Evolutionary conservation across 1,140 invertebrate genomes (phyloP), one percentile per base, ranked within the genome.

Genomic region (Megathymus violae): DNA sequence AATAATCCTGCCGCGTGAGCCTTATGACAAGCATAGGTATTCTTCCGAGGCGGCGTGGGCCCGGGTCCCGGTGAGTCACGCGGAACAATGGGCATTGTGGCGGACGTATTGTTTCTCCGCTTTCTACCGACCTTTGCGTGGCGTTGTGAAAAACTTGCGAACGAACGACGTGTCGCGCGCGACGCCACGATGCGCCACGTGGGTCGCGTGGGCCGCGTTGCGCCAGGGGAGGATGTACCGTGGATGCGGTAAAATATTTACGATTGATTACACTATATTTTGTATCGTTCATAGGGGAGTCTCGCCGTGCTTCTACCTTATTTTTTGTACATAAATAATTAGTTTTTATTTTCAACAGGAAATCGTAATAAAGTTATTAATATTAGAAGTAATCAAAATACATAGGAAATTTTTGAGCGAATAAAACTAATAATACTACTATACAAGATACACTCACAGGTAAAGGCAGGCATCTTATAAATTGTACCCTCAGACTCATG

Each of bases 91-190:
- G 50, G 10, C 36, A 52, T 52, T 52, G 50, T 52, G 50, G 50
- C 50, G 4, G 50, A 40, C 17, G 50, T 36, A 52, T 52, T 52
- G 50, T 52, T 52, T 52, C 50, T 52, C 36, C 36, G 50, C 50
- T 52, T 52, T 52, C 50, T 52, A 52, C 50, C 50, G 36, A 52
- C 50, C 50, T 52, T 41, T 52, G 48, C 48, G n/a, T n/a, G 47
- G 47, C 47, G 50, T 38, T 52, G 34, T 40, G 50, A 52, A 52
- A 52, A 52, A 52, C 50, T 19, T 19, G 17, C 17, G 50, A 11
- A 11, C 34, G 50, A 15, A 6, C 43, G 43, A 46, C 36, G 50
- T 40, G 50, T 41, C n/a, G n/a, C 17, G 36, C 48, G n/a, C 36
- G 27, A 22, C 14, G 27, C 43, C 17, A n/a, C 19, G 19, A 22